Percentiles rank a stretch among this genome's conserved stretches.
Evolutionary conservation across 1,140 invertebrate genomes (phyloP).

Genomic region (Drosophila punjabiensis): DNA sequence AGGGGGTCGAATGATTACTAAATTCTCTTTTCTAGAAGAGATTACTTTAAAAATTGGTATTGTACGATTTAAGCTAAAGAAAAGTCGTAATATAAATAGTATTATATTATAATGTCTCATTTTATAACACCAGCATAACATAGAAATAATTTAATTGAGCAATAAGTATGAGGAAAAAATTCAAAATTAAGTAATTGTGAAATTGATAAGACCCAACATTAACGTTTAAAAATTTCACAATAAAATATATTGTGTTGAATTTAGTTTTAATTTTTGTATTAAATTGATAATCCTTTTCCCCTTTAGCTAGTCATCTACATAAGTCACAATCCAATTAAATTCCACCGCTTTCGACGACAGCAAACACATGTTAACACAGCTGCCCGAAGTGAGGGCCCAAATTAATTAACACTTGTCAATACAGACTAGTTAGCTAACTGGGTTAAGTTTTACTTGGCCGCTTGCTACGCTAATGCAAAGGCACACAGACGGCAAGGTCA

Average conservation of each 20-base stretch:
- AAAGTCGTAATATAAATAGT: neutral
- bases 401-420: slow-evolving; percentile 68
- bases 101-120: neutral
- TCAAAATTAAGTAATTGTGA: too few species aligned
- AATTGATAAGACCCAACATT: too few species aligned
- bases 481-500: slow-evolving; percentile 48
- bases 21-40: neutral
- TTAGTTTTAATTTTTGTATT: neutral
- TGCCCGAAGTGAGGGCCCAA: slow-evolving; percentile 20
- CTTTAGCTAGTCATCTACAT: neutral
- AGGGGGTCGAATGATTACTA: neutral
- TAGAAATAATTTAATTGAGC: neutral
- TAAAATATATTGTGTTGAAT: too few species aligned
- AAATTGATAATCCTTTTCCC: neutral
- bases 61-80: neutral
- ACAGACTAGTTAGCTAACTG: slow-evolving; percentile 40
- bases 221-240: neutral
- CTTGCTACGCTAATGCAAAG: slow-evolving; percentile 36
- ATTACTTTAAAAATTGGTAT: neutral
- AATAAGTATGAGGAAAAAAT: neutral
- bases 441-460: slow-evolving; percentile 45
- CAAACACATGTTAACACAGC: slow-evolving; percentile 40
- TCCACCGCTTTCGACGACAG: slow-evolving; percentile 28
- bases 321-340: slow-evolving; percentile 40
- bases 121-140: neutral